Evolutionary conservation across 2,113 vertebrate genomes (phyloP).

Genomic region (Perognathus longimembris): DNA sequence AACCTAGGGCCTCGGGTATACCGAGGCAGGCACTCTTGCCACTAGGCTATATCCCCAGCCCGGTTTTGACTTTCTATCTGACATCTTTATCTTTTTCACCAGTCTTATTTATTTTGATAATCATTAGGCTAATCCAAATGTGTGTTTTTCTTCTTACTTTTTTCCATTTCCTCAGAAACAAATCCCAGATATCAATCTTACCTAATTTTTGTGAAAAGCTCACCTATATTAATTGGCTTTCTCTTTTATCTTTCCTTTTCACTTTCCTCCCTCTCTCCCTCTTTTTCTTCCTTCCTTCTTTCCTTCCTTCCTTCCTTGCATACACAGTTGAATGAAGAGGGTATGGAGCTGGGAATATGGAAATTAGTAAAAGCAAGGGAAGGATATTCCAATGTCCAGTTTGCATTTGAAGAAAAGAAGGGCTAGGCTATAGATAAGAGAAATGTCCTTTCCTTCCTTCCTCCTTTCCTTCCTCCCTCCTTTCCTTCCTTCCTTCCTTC

Average conservation of each 20-base stretch:
- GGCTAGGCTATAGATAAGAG: not conserved
- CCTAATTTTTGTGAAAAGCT: too few species aligned
- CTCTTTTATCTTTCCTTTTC: too few species aligned
- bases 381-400: not conserved
- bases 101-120: not conserved
- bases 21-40: too few species aligned
- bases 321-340: not conserved
- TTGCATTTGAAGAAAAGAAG: not conserved
- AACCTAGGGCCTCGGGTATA: too few species aligned
- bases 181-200: too few species aligned
- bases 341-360: not conserved
- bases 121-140: not conserved
- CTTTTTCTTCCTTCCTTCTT: too few species aligned
- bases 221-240: too few species aligned
- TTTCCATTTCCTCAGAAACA: not conserved
- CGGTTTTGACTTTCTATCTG: not conserved
- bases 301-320: too few species aligned
- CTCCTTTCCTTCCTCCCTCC: too few species aligned
- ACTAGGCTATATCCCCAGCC: too few species aligned
- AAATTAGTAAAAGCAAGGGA: not conserved
- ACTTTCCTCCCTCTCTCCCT: too few species aligned
- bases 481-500: too few species aligned
- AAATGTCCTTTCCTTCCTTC: not conserved
- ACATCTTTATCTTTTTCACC: not conserved
- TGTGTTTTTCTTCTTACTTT: not conserved